Evolutionary conservation across 2,797 vertebrate genomes (phyloP).

Genomic region (Octomys mimax): DNA sequence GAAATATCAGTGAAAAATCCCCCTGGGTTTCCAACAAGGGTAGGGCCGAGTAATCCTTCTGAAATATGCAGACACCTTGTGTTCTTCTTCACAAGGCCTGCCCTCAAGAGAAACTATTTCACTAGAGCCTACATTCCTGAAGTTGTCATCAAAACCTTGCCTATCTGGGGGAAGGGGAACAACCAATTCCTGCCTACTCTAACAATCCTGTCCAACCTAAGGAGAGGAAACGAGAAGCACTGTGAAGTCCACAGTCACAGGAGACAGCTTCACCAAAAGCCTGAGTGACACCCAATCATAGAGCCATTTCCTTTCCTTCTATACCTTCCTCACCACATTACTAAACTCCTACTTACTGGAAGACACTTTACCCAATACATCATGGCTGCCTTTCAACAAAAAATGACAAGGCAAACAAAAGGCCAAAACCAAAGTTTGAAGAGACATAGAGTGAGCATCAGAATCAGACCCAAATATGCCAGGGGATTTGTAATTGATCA

Average conservation of each 20-base stretch:
- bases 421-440: conserved; percentile 5
- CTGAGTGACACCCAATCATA: neutral
- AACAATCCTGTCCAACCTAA: neutral
- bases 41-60: neutral
- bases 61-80: neutral
- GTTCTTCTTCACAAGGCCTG: neutral
- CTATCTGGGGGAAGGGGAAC: neutral
- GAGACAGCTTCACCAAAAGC: neutral
- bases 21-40: neutral
- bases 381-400: neutral
- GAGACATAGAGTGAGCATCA: neutral
- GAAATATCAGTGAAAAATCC: neutral
- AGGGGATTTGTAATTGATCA: neutral
- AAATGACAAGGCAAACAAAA: conserved; percentile 12
- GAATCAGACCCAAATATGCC: neutral
- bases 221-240: neutral
- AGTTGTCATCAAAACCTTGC: neutral
- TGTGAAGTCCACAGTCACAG: neutral
- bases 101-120: neutral
- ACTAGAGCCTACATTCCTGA: neutral
- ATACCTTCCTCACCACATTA: neutral
- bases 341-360: neutral
- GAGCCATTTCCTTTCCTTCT: neutral
- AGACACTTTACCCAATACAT: neutral
- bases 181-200: neutral